phyloP scores from a whole-genome alignment of 2,888 invertebrate species.

The Peribatodes rhomboidaria region DNA sequence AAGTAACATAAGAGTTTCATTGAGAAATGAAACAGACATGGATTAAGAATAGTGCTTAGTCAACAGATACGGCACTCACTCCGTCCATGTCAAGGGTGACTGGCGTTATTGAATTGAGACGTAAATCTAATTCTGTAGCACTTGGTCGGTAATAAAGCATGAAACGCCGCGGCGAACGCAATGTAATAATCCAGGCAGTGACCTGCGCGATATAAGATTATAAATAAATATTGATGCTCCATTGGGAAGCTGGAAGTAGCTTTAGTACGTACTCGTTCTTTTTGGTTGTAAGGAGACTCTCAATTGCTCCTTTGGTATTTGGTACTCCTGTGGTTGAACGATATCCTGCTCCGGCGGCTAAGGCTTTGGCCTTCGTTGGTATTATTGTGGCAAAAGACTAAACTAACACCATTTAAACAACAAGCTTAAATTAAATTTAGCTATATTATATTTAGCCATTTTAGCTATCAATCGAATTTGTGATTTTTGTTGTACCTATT shows the following conservation, averaged over 20 bases:
- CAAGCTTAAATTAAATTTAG: too few relatives aligned
- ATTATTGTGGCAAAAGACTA: too few relatives aligned
- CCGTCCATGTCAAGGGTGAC: constrained; percentile 13
- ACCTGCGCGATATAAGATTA: constrained; percentile 23
- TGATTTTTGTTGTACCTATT: too few relatives aligned
- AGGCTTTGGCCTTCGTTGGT: too few relatives aligned
- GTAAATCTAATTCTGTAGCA: constrained; percentile 35
- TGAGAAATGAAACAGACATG: too few relatives aligned
- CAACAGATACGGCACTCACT: constrained; percentile 19
- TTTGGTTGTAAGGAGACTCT: not conserved
- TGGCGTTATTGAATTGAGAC: constrained; percentile 27
- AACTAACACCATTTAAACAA: too few relatives aligned
- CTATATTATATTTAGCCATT: too few relatives aligned
- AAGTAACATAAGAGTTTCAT: too few relatives aligned
- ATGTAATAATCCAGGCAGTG: constrained; percentile 31
- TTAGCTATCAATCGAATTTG: too few relatives aligned
- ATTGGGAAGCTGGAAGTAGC: not conserved
- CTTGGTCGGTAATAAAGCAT: constrained; percentile 35
- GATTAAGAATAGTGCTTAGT: not conserved
- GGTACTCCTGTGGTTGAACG: not conserved
- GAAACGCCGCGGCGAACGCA: constrained; percentile 23
- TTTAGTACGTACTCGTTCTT: not conserved
- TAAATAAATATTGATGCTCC: constrained; percentile 21
- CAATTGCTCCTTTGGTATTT: not conserved
- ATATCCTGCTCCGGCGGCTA: not conserved